Conservation (phyloP, 2,888 invertebrate species). For the Ormyrus pomaceus region DNA sequence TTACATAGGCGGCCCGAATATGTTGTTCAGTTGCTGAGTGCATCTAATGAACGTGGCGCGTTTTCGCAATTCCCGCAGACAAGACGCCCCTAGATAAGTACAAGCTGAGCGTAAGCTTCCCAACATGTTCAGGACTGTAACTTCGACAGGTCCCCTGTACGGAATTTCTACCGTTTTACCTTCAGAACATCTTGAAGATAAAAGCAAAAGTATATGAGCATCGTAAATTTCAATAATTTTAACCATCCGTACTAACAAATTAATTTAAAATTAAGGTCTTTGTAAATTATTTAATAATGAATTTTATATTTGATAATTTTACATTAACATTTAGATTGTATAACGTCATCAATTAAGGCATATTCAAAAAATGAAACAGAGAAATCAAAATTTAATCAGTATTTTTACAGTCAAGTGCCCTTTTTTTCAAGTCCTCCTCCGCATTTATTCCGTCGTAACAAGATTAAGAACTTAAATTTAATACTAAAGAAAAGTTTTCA, state of each 20-base stretch:
- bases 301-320: no score
- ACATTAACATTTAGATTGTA: no score
- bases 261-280: conserved; percentile 2
- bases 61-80: conserved; percentile 88
- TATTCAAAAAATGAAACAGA: conserved; percentile 6
- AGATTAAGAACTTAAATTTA: no score
- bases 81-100: conserved; percentile 92
- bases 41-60: conserved; percentile 95
- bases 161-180: conserved; percentile 94
- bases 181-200: conserved; percentile 84
- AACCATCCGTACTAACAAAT: background rate
- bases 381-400: no score
- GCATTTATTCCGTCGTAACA: no score
- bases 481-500: no score
- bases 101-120: conserved; percentile 94
- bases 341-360: no score
- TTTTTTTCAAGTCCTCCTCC: no score
- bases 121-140: conserved; percentile 88
- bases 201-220: no score
- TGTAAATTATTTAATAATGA: conserved; percentile 1
- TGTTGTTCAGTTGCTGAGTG: conserved; percentile 90
- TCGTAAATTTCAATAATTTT: no score
- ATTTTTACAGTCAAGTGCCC: no score
- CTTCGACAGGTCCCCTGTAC: conserved; percentile 89
- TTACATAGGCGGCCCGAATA: conserved; percentile 76